Base-by-base conservation (phyloP, 2,888 invertebrate species). In the Myopa testacea region DNA sequence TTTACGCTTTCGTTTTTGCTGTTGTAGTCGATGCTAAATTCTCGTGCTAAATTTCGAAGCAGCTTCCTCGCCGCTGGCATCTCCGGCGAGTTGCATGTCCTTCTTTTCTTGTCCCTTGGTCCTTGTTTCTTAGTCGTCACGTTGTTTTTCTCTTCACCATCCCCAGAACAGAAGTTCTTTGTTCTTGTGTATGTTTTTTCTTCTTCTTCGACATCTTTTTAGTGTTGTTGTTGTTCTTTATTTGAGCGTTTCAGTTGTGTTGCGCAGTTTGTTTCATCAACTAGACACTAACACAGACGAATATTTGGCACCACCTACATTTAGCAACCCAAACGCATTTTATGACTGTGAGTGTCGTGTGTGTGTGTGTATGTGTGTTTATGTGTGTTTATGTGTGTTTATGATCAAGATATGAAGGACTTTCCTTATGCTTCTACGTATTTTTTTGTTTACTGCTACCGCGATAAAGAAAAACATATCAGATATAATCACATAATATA, bases 401-500 rank as follows among this genome's bases (percentile, higher is more conserved):
- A 4, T 34, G 69, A 45, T 12, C 4, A 16, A 19, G 50, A 69
- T n/a, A 50, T 14, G 26, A 69, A 52, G 69, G 69, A 52, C 50
- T 26, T 69, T 50, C 50, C 45, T 45, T 52, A 69, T 50, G 69
- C 50, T 45, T 69, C 26, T 68, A 26, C 52, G 8, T 8, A 45
- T 8, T 12, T 4, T 37, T 50, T 26, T 19, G 4, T 38, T 69
- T 16, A 26, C 40, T 50, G 45, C 50, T 45, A 16, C 19, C 26
- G 37, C 55, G 14, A 55, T 70, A 70, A 34, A 60, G 62, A 60
- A 40, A 73, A 62, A 73, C 45, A 40, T 62, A 52, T 73, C 40
- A 45, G 62, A 40, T 60, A 73, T 62, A 62, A 73, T n/a, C 60
- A 60, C 58, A 72, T 72, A 72, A 72, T 72, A 72, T 72, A 72